Evolutionary conservation across 2,113 vertebrate species (phyloP).

Genomic region (Callithrix jacchus): DNA sequence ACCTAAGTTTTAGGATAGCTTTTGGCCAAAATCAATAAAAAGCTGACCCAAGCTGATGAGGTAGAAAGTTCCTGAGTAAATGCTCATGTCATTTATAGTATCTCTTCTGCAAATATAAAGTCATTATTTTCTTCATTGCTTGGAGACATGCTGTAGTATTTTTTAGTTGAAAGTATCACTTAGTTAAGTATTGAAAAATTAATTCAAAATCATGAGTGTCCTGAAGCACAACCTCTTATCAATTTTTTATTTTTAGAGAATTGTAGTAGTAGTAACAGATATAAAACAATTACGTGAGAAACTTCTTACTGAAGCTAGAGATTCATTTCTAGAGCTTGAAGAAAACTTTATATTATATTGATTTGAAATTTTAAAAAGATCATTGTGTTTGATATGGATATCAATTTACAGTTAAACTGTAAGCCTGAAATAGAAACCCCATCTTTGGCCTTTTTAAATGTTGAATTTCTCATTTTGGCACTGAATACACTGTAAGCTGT

Average conservation of each 20-base stretch:
- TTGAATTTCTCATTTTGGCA: conserved; percentile 69
- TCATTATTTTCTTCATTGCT: conserved; percentile 21
- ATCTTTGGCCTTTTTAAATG: background rate
- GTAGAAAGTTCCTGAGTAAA: background rate
- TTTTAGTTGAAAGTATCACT: conserved; percentile 36
- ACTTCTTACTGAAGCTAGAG: conserved; percentile 65
- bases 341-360: background rate
- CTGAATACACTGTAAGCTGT: conserved; percentile 37
- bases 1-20: background rate
- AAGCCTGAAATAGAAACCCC: background rate
- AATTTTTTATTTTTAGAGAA: conserved; percentile 66
- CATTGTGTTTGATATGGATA: background rate
- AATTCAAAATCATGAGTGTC: conserved; percentile 52
- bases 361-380: conserved; percentile 15
- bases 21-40: conserved; percentile 43
- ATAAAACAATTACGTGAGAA: conserved; percentile 51
- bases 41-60: background rate
- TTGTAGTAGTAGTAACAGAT: conserved; percentile 54
- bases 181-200: conserved; percentile 64
- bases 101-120: background rate
- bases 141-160: conserved; percentile 39
- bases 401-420: background rate
- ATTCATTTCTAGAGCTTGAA: conserved; percentile 66
- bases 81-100: background rate
- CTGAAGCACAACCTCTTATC: conserved; percentile 57